Conservation (phyloP, 2,888 invertebrate species). For the Lepeophtheirus nordmannii region DNA sequence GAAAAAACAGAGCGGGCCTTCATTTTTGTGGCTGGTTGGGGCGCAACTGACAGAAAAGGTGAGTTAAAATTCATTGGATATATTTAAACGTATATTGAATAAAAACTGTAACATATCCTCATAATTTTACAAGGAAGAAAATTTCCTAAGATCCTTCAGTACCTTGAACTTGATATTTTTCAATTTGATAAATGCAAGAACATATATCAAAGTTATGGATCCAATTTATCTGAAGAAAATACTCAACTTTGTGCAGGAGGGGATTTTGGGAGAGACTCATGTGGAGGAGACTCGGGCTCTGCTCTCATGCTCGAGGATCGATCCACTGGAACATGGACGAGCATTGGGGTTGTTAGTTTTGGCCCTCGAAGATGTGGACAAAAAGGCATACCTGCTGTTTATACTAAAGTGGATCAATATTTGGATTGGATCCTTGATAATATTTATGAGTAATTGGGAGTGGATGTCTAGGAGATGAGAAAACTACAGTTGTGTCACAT, state of each 20-base stretch:
- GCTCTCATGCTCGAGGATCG: slow-evolving; percentile 9
- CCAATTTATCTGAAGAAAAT: not conserved
- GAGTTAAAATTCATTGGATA: too few relatives aligned
- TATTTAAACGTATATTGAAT: too few relatives aligned
- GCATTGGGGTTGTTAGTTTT: slow-evolving; percentile 14
- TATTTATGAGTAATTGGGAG: not conserved
- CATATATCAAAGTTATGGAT: slow-evolving; percentile 1
- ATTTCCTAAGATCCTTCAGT: not conserved
- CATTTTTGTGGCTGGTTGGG: slow-evolving; percentile 16
- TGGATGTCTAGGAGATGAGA: too few relatives aligned
- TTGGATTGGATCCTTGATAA: slow-evolving; percentile 13
- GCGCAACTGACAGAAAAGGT: slow-evolving; percentile 3
- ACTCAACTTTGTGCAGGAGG: slow-evolving; percentile 20
- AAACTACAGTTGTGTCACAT: too few relatives aligned
- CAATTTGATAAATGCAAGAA: slow-evolving; percentile 1
- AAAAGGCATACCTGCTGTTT: slow-evolving; percentile 14
- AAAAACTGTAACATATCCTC: too few relatives aligned
- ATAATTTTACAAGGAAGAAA: not conserved
- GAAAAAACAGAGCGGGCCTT: not conserved
- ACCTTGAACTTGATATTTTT: slow-evolving; percentile 3
- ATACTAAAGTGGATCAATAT: slow-evolving; percentile 15
- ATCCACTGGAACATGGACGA: not conserved
- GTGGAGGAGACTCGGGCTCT: slow-evolving; percentile 18
- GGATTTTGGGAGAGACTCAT: not conserved
- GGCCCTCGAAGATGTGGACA: slow-evolving; percentile 12